Base-by-base conservation (phyloP, 1,140 invertebrate species). In the Drosophila malerkotliana region DNA sequence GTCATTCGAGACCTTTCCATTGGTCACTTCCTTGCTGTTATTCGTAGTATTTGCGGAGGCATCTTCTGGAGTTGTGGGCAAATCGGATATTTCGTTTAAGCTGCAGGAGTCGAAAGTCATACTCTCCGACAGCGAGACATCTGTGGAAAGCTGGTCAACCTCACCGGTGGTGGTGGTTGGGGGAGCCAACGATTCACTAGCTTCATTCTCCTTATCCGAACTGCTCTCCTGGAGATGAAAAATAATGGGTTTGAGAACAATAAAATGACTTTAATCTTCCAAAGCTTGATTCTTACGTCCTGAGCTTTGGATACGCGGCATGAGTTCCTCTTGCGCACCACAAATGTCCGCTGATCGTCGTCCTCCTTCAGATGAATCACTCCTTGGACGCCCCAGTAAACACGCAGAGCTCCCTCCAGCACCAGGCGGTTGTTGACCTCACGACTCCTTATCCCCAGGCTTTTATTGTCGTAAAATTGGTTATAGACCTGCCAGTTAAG, bases 321-420 rank as follows among this genome's bases (percentile, higher is more conserved):
- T 0, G 95, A 96, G 91, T 96, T 96, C 67, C 95, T 92, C 79
- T 96, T 95, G 44, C 95, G 92, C 12, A 95, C 94, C 7, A 96
- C 94, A 34, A 96, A 94, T 2, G 95, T 95, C 47, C 96, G 92
- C 73, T 97, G 95, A 92, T 97, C 96, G 91, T 97, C 96, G 91
- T 97, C 96, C 92, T 97, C 96, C 92, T 97, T 96, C 5, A 98
- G 92, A 92, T 97, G 96, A 76, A 98, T 97, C 1, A 96, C 94
- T 56, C 96, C 95, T 34, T 95, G 94, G 1, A 97, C 95, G 45
- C 96, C 97, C 97, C 97, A 98, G 92, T 96, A 95, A 61, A 98
- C 96, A 77, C 96, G 92, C 66, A 97, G 91, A 3, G 95, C 95
- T 14, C 96, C 96, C 93, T 97, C 96, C 28, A 97, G 90, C 72